Base-by-base conservation (phyloP, 35 echinoderm and acorn worm species). In the Apostichopus californicus region DNA sequence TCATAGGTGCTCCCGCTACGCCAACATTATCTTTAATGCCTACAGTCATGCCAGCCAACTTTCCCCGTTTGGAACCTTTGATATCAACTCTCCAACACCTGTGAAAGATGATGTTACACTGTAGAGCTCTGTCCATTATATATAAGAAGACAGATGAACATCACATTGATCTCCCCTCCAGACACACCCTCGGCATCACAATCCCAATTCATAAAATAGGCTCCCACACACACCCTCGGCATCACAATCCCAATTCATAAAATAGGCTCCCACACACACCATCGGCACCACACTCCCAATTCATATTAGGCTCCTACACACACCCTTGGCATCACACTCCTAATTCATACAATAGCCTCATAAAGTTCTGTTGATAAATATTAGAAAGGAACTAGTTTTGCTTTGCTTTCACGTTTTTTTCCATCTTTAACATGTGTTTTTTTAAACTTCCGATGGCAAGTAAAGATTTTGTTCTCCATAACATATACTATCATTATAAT, bases 61-160 rank as follows among this genome's bases (percentile, higher is more conserved):
- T 92, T 15, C 95, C 92, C 24, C n/a, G 72, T 12, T 65, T 18
- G 8, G 95, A 88, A 20, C 95, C 95, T 86, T 91, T 58, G 9
- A 96, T 94, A 53, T 94, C 73, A 15, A 63, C 71, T 46, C 82
- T 88, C 95, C 95, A 96, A 52, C 88, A 96, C 95, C 95, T 96
- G 81, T 52, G 78, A 90, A 89, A 68, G 64, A 68, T 68, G 64
- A 9, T 9, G 64, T 7, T 68, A 34, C 28, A 34, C 28, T 34
- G 28, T 34, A 34, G 28, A 34, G 28, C 28, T 34, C 28, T 34
- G 28, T 34, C 2, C 28, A 34, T 34, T 34, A 34, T 34, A 34
- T 34, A 1, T 1, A 34, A 34, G 64, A 68, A 13, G 64, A 17
- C 64, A 68, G 17, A 68, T 13, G 2, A 13, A 68, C 3, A 68